Evolutionary conservation across 2,888 invertebrate species (phyloP).

Genomic region (Trichopoda pennipes): DNA sequence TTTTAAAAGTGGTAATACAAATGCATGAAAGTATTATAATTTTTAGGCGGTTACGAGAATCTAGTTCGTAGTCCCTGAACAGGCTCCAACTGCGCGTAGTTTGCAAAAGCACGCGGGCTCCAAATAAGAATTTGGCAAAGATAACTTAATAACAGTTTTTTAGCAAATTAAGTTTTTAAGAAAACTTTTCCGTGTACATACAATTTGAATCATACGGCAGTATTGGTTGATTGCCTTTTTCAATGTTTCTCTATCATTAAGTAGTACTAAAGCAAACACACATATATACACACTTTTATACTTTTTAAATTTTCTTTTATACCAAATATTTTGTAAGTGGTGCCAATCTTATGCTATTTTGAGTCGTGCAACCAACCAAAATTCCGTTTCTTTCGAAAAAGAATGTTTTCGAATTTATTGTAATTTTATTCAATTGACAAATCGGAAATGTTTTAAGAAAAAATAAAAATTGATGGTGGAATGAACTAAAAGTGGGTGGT

Average conservation of each 20-base stretch:
- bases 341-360: constrained; percentile 57
- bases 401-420: constrained; percentile 71
- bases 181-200: constrained; percentile 17
- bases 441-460: constrained; percentile 74
- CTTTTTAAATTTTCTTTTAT: constrained; percentile 15
- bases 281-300: constrained; percentile 9
- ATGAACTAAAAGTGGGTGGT: constrained; percentile 59
- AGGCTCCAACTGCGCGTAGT: too few species aligned
- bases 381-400: constrained; percentile 55
- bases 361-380: constrained; percentile 55
- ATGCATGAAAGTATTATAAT: too few species aligned
- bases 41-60: too few species aligned
- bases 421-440: constrained; percentile 80
- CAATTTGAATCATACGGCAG: constrained; percentile 23
- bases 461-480: constrained; percentile 63
- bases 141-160: too few species aligned
- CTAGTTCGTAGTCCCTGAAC: too few species aligned
- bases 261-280: constrained; percentile 35
- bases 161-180: too few species aligned
- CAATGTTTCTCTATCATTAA: constrained; percentile 54
- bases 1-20: too few species aligned
- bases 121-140: too few species aligned
- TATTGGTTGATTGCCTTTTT: constrained; percentile 46
- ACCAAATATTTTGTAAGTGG: constrained; percentile 49
- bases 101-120: too few species aligned